Conservation (phyloP, 2,797 vertebrate genomes). For the Acropternis orthonyx region DNA sequence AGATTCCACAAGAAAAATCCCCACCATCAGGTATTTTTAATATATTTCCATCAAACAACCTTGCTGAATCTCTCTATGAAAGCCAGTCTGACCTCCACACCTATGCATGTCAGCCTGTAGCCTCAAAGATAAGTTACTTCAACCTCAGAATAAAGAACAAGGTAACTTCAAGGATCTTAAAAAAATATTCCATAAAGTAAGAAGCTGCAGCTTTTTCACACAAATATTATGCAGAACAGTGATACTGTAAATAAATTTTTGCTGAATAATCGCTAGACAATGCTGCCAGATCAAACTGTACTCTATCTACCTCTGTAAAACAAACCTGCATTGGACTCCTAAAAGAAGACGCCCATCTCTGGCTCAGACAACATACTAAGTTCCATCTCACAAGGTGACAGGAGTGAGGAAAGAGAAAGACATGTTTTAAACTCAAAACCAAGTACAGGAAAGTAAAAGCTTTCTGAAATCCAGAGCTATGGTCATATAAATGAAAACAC, state of each 20-base stretch:
- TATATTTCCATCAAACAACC: not conserved
- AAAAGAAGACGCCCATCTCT: not conserved
- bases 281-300: not conserved
- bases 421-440: not conserved
- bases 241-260: not conserved
- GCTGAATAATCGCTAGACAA: not conserved
- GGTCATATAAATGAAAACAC: not conserved
- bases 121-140: not conserved
- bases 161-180: rapidly evolving
- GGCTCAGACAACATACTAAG: not conserved
- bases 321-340: not conserved
- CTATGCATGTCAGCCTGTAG: not conserved
- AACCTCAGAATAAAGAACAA: not conserved
- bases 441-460: not conserved
- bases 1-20: not conserved
- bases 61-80: not conserved
- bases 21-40: not conserved
- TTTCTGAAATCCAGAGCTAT: not conserved
- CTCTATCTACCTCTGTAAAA: not conserved
- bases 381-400: not conserved
- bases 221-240: not conserved
- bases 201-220: not conserved
- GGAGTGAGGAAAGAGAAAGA: not conserved
- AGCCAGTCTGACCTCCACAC: not conserved
- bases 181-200: not conserved